Conservation (phyloP, 2,113 vertebrate species). For the Syngnathus scovelli region DNA sequence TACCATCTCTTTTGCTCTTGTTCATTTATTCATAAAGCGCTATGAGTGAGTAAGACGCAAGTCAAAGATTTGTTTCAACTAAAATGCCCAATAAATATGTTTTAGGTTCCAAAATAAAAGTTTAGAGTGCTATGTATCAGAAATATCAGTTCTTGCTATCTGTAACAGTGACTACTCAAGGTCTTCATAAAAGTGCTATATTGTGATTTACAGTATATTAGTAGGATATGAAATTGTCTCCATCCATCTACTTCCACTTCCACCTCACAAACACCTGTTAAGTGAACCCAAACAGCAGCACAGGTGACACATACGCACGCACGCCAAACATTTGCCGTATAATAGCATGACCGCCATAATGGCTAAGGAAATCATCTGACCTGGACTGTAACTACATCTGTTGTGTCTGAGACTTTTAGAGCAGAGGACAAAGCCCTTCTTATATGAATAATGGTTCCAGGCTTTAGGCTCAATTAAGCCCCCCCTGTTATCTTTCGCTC, state of each 20-base stretch:
- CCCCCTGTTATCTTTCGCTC: background rate
- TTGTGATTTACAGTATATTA: no score
- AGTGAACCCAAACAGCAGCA: background rate
- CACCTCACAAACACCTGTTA: background rate
- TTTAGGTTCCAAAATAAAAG: no score
- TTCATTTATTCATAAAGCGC: background rate
- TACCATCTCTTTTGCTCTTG: background rate
- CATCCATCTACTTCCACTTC: background rate
- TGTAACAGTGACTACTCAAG: no score
- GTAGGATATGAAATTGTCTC: no score
- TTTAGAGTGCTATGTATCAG: no score
- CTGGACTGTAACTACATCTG: conserved; percentile 24
- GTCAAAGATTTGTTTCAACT: no score
- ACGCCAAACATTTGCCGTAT: no score
- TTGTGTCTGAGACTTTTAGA: conserved; percentile 20
- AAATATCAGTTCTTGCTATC: no score
- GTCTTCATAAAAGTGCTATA: no score
- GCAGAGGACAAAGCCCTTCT: conserved; percentile 44
- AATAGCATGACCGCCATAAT: background rate
- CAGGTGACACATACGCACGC: conserved; percentile 7
- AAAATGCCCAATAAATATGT: no score
- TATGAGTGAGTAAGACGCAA: background rate
- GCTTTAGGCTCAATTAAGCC: conserved; percentile 31
- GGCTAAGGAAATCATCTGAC: conserved; percentile 15
- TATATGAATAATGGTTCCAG: conserved; percentile 34